Base-by-base conservation (phyloP, 2,113 vertebrate genomes). In the Felis catus region DNA sequence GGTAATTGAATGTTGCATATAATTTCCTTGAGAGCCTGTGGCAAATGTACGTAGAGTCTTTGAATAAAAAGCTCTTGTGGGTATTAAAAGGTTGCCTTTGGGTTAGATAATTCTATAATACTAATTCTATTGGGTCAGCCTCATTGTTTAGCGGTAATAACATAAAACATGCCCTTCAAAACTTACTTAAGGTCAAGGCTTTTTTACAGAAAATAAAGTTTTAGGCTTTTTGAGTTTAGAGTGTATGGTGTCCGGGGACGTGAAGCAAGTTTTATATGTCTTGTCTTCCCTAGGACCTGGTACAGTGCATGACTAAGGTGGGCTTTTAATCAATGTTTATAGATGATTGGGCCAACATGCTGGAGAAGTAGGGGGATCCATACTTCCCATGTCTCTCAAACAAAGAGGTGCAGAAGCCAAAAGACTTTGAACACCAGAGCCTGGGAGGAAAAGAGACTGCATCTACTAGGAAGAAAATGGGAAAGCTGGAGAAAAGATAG, bases 1-100 rank as follows among this genome's bases (percentile, higher is more conserved):
- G 48, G 36, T 79, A 97, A 95, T 27, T 80, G 53, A 93, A 94
- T 61, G 58, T 76, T 94, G 53, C n/a, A 70, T 48, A 82, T 14
- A 70, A 82, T 95, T 97, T 94, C 79, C 63, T 58, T 93, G 51
- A 45, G 66, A 83, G 65, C 33, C 33, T 4, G 0, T n/a, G 82
- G 86, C 78, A 66, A 39, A 80, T 58, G 31, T 33, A 58, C 31
- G 36, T 10, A 55, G 31, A 58, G 48, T 53, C 31, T 92, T 78
- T 13, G 29, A 97, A 88, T 0, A 79, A 88, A 87, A 80, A 94
- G 25, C 6, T 71, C 31, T 21, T 18, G 0, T 45, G 73, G 33
- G 12, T 65, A 27, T 82, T 86, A 73, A 15, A 80, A 58, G 82
- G 36, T 55, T 71, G 78, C n/a, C 70, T 92, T 83, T 8, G n/a